Percentiles rank a stretch among this genome's conserved stretches.
phyloP scores from a whole-genome alignment of 2,797 vertebrate species.

The Naso thynnoides region DNA sequence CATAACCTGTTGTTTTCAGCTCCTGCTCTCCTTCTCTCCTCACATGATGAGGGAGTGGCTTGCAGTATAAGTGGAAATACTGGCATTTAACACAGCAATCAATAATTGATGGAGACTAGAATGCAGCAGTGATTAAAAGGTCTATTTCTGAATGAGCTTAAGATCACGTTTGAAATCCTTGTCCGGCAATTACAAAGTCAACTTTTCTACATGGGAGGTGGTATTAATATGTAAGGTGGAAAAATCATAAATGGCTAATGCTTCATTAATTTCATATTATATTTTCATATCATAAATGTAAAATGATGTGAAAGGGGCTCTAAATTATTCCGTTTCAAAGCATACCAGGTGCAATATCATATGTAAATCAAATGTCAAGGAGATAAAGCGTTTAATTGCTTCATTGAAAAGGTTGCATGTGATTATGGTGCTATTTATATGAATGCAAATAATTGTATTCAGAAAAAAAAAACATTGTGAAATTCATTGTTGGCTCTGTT shows the following conservation, averaged over 20 bases:
- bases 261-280: constrained; percentile 77
- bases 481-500: constrained; percentile 16
- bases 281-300: constrained; percentile 80
- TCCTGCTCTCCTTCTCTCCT: constrained; percentile 35
- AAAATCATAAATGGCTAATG: constrained; percentile 76
- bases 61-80: constrained; percentile 41
- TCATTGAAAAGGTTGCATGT: constrained; percentile 53
- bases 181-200: constrained; percentile 77
- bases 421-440: constrained; percentile 49
- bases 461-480: not conserved
- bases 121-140: constrained; percentile 56
- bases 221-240: constrained; percentile 76
- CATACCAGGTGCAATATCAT: constrained; percentile 60
- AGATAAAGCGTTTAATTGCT: constrained; percentile 61
- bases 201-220: constrained; percentile 67
- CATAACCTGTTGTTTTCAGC: constrained; percentile 73
- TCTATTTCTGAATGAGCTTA: constrained; percentile 47
- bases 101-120: constrained; percentile 59
- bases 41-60: constrained; percentile 12
- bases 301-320: constrained; percentile 58
- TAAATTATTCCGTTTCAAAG: constrained; percentile 75
- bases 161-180: constrained; percentile 69
- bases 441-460: constrained; percentile 35
- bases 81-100: constrained; percentile 39
- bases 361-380: constrained; percentile 75